These are phyloP conservation scores for Phyllotis vaccarum DNA, from an alignment of 2,797 vertebrate genomes.

Conservation along the genomic window DNA sequence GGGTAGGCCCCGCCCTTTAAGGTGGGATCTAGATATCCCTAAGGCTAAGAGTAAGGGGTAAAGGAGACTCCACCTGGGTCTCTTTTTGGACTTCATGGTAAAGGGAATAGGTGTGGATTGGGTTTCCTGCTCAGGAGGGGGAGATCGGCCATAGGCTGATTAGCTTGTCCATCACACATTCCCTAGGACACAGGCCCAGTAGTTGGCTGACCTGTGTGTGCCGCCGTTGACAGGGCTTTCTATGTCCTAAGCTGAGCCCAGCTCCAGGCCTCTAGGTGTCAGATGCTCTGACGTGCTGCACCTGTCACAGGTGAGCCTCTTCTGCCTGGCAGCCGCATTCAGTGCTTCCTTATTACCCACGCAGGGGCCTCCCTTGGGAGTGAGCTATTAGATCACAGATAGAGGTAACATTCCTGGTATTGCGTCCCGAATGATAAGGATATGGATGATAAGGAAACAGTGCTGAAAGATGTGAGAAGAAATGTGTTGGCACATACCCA, in stretches of 20 bases:
- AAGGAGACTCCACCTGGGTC: background rate
- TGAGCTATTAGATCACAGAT: background rate
- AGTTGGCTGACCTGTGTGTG: constrained; percentile 42
- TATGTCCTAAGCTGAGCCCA: background rate
- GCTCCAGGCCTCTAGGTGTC: background rate
- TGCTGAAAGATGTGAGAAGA: background rate
- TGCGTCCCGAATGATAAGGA: background rate
- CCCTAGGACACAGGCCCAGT: constrained; percentile 4
- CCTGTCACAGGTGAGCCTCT: constrained; percentile 19
- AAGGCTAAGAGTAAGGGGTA: background rate
- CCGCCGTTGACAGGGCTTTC: constrained; percentile 69
- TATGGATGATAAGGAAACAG: background rate
- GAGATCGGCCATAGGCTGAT: constrained; percentile 14
- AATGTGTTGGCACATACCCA: background rate
- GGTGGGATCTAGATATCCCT: background rate
- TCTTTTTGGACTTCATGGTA: background rate
- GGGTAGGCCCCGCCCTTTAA: background rate
- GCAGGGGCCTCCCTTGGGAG: background rate
- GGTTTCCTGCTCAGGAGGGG: constrained; percentile 22
- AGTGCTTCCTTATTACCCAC: background rate
- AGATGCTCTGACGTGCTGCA: constrained; percentile 7
- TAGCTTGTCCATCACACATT: constrained; percentile 3
- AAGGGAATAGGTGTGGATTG: background rate
- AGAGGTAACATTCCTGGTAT: background rate
- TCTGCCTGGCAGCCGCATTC: background rate